These are phyloP conservation scores for Lamprotornis superbus DNA, from an alignment of 2,113 vertebrate species.

Conservation along the genomic window DNA sequence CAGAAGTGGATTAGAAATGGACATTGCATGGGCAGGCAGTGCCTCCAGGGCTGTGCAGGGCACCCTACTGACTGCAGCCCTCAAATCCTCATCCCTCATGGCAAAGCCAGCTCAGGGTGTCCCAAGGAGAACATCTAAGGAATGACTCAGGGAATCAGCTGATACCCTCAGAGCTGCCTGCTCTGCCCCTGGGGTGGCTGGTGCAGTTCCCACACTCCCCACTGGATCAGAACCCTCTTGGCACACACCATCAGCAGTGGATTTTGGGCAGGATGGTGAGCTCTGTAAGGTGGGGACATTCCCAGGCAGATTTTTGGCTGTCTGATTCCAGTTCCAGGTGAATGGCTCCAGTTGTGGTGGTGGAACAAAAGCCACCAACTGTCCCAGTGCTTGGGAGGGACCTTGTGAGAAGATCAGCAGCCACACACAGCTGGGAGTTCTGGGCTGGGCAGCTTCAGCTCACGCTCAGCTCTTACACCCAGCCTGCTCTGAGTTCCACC, in stretches of 20 bases:
- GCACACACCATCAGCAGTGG: fast-evolving
- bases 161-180: neutral
- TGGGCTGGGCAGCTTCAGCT: neutral
- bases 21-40: neutral
- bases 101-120: neutral
- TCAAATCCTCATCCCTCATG: neutral
- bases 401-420: neutral
- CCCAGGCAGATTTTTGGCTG: neutral
- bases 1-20: neutral
- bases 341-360: neutral
- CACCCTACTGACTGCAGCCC: neutral
- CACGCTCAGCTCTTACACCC: neutral
- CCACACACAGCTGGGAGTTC: neutral
- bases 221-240: neutral
- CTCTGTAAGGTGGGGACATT: fast-evolving
- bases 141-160: neutral
- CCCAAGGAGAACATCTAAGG: neutral
- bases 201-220: neutral
- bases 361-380: neutral
- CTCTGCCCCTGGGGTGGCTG: neutral
- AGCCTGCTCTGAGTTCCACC: neutral
- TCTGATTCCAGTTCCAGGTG: neutral
- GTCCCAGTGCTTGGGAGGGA: neutral
- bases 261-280: fast-evolving
- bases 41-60: neutral